Evolutionary conservation across 2,888 invertebrate species (phyloP).

Genomic region (Acholoe squamosa): DNA sequence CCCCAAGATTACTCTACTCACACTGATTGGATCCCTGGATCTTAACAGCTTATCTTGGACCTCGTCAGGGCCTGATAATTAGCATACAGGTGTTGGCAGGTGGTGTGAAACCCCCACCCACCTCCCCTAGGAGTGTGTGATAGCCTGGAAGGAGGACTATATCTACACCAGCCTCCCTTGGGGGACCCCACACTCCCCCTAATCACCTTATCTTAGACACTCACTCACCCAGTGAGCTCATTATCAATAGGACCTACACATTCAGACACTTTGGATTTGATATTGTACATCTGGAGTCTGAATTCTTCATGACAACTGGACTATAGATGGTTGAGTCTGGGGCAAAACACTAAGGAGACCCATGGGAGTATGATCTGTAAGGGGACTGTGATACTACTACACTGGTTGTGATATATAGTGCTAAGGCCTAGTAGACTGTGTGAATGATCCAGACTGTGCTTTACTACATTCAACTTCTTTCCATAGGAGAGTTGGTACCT

Average conservation of each 20-base stretch:
- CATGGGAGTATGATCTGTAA: too few relatives aligned
- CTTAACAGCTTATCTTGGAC: not conserved
- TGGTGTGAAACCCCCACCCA: not conserved
- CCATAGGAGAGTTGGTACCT: not conserved
- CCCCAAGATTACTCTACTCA: not conserved
- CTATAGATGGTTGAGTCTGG: too few relatives aligned
- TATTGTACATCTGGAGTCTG: too few relatives aligned
- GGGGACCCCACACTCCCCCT: not conserved
- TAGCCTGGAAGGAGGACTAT: too few relatives aligned
- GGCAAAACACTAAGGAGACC: too few relatives aligned
- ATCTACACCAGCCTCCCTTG: too few relatives aligned
- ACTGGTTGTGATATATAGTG: too few relatives aligned
- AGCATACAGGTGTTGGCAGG: conserved; percentile 17
- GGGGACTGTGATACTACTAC: too few relatives aligned
- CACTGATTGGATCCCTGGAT: not conserved
- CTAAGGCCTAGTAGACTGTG: not conserved
- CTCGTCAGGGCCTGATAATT: not conserved
- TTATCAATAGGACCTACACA: not conserved
- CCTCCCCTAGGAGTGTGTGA: not conserved
- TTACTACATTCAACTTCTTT: not conserved
- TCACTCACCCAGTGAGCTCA: not conserved
- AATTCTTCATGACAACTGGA: too few relatives aligned
- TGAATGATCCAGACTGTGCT: not conserved
- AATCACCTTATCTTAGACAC: not conserved
- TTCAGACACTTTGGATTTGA: not conserved